Base-by-base conservation (phyloP, 2,888 invertebrate species). In the Stenolophus ochropezus region DNA sequence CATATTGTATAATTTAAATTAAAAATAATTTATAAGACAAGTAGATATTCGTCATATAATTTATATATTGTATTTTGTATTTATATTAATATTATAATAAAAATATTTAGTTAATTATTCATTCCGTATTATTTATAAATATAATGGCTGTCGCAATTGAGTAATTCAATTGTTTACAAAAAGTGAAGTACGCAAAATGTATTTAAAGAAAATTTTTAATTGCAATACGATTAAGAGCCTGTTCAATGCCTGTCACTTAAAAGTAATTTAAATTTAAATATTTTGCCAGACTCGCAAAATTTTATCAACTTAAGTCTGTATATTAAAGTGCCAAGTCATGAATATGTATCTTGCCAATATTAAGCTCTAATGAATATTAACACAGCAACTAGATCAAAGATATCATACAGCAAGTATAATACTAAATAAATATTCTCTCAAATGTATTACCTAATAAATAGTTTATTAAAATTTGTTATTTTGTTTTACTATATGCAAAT, bases 321-420 rank as follows among this genome's bases (percentile, higher is more conserved):
- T 81, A 81, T 74, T 74, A 81, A 51, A 58, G 73, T 53, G 53
- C 25, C 23, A 27, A 33, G 27, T 74, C 74, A 81, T 81, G 80
- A 81, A 81, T 81, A 81, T 81, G 73, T 73, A 81, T 73, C 56
- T 20, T 16, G 74, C 73, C 58, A 79, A 79, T 79, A 69, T 79
- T 69, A 71, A 79, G 53, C 71, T 65, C 20, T 79, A 79, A 81
- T 81, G 80, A 81, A 81, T 81, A 81, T 73, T 73, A 81, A 81
- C 33, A 56, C 14, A 33, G 27, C 25, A 53, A 79, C 27, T 79
- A 58, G 73, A 81, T 81, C 73, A 81, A 81, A 81, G 80, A 81
- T 58, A 79, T 71, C 61, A 61, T 61, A 61, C 25, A 61, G n/a
- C 61, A 61, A 61, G 61, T 61, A 61, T 25, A 27, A 14, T 23